Evolutionary conservation across 2,888 invertebrate species (phyloP), one percentile per base, ranked within the genome.

Genomic region (Xestia c-nigrum): DNA sequence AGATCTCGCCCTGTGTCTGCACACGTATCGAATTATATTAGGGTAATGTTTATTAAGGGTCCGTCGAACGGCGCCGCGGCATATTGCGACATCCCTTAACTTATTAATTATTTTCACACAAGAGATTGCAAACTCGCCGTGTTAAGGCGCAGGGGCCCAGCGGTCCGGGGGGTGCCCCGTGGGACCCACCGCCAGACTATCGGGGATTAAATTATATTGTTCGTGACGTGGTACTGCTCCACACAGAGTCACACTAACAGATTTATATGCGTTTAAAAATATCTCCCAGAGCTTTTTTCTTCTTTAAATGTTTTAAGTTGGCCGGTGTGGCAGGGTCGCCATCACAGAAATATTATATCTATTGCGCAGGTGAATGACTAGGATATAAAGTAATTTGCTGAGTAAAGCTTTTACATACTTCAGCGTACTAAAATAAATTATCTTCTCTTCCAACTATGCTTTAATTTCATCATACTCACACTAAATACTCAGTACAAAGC

Each of bases 101-200:
- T 87, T 89, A 88, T 88, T 89, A 83, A 90, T 90, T 88, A 87
- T 90, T 87, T 83, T 86, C 86, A 83, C 83, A 85, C 86, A 84
- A 87, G 71, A 82, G 80, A 82, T 78, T 80, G 76, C 78, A 65
- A 82, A 47, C 78, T 70, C 46, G 74, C 55, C 40, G 40, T 43
- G 68, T 57, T 12, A n/a, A 43, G 65, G 52, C 38, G 21, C 21
- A 7, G 14, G 31, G 76, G 46, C 40, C 19, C 31, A 2, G 16
- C 57, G 52, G 3, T 21, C 7, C 24, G 5, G 31, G 31, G 31
- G 63, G 31, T 50, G 55, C 21, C 76, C 43, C 78, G 65, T 74
- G 81, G 72, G 55, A 73, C 14, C 61, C 24, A n/a, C 21, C 21
- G 12, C 3, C 14, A 31, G 40, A 43, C 63, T 68, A 55, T 52